phyloP scores from a whole-genome alignment of 1,140 invertebrate genomes.

The Halictus rubicundus region DNA sequence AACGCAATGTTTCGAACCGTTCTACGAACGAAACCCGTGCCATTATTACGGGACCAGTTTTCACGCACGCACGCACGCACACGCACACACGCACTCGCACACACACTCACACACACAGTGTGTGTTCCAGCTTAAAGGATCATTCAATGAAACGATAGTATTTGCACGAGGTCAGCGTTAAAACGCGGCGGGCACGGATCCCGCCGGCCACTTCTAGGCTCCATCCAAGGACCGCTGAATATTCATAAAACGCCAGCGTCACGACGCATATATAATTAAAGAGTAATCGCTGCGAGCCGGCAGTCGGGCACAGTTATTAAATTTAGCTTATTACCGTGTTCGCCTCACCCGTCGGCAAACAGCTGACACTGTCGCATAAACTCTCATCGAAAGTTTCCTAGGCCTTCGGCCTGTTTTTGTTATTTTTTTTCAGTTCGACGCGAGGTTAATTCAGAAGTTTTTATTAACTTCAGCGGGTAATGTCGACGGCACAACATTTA shows the following conservation, averaged over 20 bases:
- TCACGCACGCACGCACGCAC: too few species aligned
- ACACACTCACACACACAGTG: too few species aligned
- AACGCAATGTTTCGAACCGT: background rate
- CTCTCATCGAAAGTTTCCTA: background rate
- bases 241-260: conserved; percentile 27
- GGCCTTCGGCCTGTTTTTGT: too few species aligned
- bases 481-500: too few species aligned
- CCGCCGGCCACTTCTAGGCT: background rate
- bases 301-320: conserved; percentile 11
- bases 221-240: conserved; percentile 1
- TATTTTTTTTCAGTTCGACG: too few species aligned
- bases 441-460: too few species aligned
- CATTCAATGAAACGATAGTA: background rate
- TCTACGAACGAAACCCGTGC: background rate
- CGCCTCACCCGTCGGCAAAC: background rate
- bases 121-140: background rate
- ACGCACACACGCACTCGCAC: too few species aligned
- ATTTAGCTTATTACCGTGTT: conserved; percentile 17
- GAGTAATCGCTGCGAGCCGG: conserved; percentile 1
- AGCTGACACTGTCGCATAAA: background rate
- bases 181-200: background rate
- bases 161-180: background rate
- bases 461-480: too few species aligned
- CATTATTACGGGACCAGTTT: background rate
- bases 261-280: conserved; percentile 6